phyloP scores from a whole-genome alignment of 2,797 vertebrate species.

The Natrix natrix region DNA sequence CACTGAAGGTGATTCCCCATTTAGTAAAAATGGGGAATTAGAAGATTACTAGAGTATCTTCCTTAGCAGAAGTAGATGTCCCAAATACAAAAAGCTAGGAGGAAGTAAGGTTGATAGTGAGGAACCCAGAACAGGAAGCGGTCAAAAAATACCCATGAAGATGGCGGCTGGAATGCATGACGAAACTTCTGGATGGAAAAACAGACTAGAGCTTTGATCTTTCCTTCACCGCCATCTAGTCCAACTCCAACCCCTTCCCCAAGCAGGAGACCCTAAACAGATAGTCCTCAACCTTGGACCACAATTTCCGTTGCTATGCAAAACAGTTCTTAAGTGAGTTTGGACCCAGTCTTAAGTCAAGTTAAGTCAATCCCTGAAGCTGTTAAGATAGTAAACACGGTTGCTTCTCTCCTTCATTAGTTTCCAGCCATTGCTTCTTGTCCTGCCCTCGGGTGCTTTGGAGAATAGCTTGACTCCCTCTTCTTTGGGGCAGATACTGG shows the following conservation, averaged over 20 bases:
- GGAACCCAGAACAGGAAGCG: neutral
- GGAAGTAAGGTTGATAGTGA: neutral
- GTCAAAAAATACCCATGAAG: neutral
- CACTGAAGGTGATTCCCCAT: neutral
- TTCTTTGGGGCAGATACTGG: neutral
- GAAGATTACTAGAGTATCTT: neutral
- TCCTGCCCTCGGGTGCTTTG: rapidly evolving
- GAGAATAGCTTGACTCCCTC: neutral
- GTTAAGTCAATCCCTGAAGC: neutral
- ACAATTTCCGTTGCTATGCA: neutral
- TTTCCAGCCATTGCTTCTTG: neutral
- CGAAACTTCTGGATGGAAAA: neutral
- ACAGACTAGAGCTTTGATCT: no score
- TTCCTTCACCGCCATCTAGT: no score
- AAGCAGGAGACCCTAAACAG: neutral
- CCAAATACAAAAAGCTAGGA: neutral
- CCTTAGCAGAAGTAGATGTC: neutral
- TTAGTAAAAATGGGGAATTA: neutral
- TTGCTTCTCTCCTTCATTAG: neutral
- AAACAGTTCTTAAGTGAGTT: neutral
- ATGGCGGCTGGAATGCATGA: neutral
- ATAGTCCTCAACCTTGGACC: neutral
- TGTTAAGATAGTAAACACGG: neutral
- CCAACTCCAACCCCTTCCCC: neutral
- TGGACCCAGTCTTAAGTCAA: no score